Conservation (phyloP, 1,140 invertebrate species). For the Meteorus sp. region DNA sequence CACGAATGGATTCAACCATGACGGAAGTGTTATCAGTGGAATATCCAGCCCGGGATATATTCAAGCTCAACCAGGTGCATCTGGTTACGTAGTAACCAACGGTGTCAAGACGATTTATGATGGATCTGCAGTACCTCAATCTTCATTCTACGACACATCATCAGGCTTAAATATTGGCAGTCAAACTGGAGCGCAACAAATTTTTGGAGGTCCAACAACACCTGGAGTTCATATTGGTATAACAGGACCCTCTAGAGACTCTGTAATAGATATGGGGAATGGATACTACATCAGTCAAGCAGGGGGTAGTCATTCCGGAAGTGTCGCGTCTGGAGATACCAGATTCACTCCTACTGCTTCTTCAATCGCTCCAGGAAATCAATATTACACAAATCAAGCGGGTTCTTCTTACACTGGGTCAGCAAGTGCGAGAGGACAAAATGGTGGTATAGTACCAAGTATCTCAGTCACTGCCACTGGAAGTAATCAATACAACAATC, state of each 20-base stretch:
- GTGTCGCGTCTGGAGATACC: background rate
- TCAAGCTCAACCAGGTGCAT: slow-evolving; percentile 28
- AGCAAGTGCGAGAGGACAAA: background rate
- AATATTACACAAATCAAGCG: slow-evolving; percentile 15
- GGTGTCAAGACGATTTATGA: slow-evolving; percentile 33
- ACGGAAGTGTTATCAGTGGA: slow-evolving; percentile 27
- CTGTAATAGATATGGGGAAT: background rate
- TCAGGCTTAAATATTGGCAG: too few species aligned
- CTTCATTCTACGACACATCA: background rate
- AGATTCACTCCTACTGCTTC: background rate
- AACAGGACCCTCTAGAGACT: background rate
- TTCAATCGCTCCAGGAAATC: background rate
- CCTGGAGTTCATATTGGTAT: background rate
- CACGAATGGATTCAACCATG: too few species aligned
- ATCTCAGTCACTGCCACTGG: background rate
- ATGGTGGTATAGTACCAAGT: background rate
- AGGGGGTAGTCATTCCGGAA: background rate
- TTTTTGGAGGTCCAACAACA: background rate
- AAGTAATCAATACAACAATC: slow-evolving; percentile 3
- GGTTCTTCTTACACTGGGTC: background rate
- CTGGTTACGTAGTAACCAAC: slow-evolving; percentile 35
- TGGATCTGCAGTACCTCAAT: background rate
- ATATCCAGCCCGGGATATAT: slow-evolving; percentile 31
- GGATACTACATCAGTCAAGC: slow-evolving; percentile 4
- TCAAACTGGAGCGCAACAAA: too few species aligned